Conservation (phyloP, 2,888 invertebrate species). For the Tortrix viridana region DNA sequence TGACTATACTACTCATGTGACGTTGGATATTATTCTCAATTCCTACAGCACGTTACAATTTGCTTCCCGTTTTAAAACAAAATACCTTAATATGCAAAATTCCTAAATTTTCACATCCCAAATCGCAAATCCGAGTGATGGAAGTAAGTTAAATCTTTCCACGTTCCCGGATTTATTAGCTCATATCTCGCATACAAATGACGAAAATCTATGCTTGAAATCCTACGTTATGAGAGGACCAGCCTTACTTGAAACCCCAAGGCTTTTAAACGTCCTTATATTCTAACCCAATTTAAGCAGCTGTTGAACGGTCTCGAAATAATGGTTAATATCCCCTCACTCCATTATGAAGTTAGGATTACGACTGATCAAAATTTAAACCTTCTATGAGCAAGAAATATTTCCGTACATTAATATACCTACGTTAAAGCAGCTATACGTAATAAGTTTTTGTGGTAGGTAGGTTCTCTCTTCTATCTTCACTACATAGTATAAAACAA, state of each 20-base stretch:
- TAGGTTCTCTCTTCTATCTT: too few species aligned
- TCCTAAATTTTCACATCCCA: constrained; percentile 24
- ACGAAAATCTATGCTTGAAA: constrained; percentile 38
- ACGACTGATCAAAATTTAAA: constrained; percentile 38
- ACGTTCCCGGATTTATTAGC: constrained; percentile 39
- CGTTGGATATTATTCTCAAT: too few species aligned
- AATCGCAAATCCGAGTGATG: constrained; percentile 35
- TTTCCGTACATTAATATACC: constrained; percentile 23
- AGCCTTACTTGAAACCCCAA: constrained; percentile 18
- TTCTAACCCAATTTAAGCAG: not conserved
- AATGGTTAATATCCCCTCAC: constrained; percentile 36
- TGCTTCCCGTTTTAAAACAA: too few species aligned
- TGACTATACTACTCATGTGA: too few species aligned
- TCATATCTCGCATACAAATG: constrained; percentile 39
- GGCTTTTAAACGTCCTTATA: constrained; percentile 20
- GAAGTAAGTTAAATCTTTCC: constrained; percentile 38
- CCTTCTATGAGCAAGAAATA: constrained; percentile 35
- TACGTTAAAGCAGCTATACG: constrained; percentile 6
- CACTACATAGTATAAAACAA: too few species aligned
- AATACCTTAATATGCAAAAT: not conserved
- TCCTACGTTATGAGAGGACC: constrained; percentile 34
- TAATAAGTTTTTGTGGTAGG: too few species aligned
- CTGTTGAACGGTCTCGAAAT: constrained; percentile 5
- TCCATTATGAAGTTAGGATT: constrained; percentile 39
- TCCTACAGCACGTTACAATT: too few species aligned